phyloP scores from a whole-genome alignment of 1,140 invertebrate genomes.

The Rhynchophorus ferrugineus region DNA sequence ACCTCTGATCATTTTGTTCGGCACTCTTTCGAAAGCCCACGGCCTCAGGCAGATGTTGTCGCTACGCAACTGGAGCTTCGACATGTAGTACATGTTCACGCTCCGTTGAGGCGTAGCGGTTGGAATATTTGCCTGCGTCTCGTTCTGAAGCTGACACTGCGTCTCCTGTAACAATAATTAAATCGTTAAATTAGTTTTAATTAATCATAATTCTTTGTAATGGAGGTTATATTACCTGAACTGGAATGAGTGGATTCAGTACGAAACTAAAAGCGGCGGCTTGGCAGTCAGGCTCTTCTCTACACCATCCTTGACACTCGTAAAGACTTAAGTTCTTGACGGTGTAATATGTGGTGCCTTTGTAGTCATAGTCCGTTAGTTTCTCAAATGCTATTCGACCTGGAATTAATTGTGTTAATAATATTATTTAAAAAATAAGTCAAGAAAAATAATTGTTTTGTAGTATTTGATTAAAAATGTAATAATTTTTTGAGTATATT shows the following conservation, averaged over 20 bases:
- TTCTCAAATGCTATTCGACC: constrained; percentile 86
- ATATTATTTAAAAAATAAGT: background rate
- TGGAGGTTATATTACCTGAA: constrained; percentile 56
- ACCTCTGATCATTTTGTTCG: constrained; percentile 83
- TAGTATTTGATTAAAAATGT: too few species aligned
- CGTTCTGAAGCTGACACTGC: constrained; percentile 85
- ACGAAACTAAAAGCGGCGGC: constrained; percentile 88
- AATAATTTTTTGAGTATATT: too few species aligned
- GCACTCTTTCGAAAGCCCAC: constrained; percentile 88
- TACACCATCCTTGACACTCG: constrained; percentile 91
- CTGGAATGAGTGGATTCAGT: constrained; percentile 80
- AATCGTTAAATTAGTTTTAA: background rate
- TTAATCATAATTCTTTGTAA: background rate
- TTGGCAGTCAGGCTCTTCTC: constrained; percentile 84
- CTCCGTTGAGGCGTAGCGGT: constrained; percentile 71
- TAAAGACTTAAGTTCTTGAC: constrained; percentile 86
- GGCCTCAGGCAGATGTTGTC: constrained; percentile 85
- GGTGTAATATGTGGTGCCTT: constrained; percentile 85
- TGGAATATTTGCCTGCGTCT: constrained; percentile 81
- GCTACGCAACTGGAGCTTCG: constrained; percentile 82
- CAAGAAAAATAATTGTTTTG: too few species aligned
- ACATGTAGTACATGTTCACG: constrained; percentile 92
- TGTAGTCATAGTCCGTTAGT: constrained; percentile 83
- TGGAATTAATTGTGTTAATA: constrained; percentile 39
- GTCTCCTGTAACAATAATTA: constrained; percentile 63